Conservation (phyloP, 2,888 invertebrate species). For the Morpho helenor region DNA sequence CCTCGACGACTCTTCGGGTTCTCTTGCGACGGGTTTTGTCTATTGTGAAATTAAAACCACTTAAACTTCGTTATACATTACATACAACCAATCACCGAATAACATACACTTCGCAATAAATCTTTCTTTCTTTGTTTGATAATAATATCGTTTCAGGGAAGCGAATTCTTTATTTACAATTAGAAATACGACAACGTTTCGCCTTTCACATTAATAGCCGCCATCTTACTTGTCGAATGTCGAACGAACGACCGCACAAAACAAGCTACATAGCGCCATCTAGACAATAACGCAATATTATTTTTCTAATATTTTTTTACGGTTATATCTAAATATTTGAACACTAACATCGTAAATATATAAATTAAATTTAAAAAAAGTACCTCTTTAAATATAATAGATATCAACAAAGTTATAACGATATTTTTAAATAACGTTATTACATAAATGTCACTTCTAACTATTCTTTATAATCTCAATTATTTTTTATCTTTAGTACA, state of each 20-base stretch:
- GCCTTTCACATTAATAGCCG: slow-evolving; percentile 83
- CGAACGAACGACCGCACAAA: slow-evolving; percentile 76
- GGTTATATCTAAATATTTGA: too few relatives aligned
- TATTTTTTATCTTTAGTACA: too few relatives aligned
- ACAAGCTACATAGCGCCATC: slow-evolving; percentile 83
- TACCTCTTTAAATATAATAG: too few relatives aligned
- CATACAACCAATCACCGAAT: slow-evolving; percentile 52
- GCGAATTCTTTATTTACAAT: slow-evolving; percentile 74
- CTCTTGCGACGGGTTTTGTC: slow-evolving; percentile 76
- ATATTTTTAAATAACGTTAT: too few relatives aligned
- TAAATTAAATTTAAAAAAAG: too few relatives aligned
- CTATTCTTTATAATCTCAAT: too few relatives aligned
- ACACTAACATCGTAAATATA: too few relatives aligned
- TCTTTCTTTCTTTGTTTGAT: slow-evolving; percentile 41
- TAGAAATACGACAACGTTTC: slow-evolving; percentile 76
- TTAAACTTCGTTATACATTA: slow-evolving; percentile 47
- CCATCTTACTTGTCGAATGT: slow-evolving; percentile 80
- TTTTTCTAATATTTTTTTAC: background rate
- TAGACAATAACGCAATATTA: slow-evolving; percentile 50
- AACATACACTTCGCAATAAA: slow-evolving; percentile 48
- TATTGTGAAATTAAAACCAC: slow-evolving; percentile 72
- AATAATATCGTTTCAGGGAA: slow-evolving; percentile 48
- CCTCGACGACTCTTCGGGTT: slow-evolving; percentile 74
- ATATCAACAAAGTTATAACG: too few relatives aligned
- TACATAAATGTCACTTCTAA: too few relatives aligned